These are phyloP conservation scores for Glaucidium brasilianum DNA, from an alignment of 2,113 vertebrate genomes.

Conservation along the genomic window DNA sequence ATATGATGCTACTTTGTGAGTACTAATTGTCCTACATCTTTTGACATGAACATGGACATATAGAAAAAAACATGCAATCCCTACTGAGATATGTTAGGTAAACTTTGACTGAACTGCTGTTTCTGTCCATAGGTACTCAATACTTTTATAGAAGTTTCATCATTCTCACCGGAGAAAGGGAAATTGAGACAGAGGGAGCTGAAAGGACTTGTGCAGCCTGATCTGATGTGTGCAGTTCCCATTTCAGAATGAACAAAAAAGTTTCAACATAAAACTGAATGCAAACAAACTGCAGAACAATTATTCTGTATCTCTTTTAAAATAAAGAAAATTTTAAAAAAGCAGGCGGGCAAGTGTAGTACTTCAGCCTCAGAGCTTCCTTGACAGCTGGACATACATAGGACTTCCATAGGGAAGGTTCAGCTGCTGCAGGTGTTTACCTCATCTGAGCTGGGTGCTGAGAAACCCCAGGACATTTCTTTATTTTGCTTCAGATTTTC, in stretches of 20 bases:
- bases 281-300: background rate
- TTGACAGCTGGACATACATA: background rate
- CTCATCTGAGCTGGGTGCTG: background rate
- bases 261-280: background rate
- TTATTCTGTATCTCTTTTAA: background rate
- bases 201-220: background rate
- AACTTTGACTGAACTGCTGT: background rate
- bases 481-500: background rate
- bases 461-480: background rate
- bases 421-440: background rate
- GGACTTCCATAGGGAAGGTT: background rate
- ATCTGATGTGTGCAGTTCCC: background rate
- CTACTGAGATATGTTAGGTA: background rate
- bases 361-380: background rate
- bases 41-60: background rate
- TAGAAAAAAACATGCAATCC: background rate
- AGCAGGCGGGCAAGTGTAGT: background rate
- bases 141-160: background rate
- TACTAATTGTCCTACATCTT: background rate
- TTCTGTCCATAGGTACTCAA: background rate
- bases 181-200: background rate
- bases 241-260: background rate
- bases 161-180: background rate
- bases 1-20: background rate
- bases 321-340: background rate